These are phyloP conservation scores for Tinea semifulvella DNA, from an alignment of 2,888 invertebrate species.

Conservation along the genomic window DNA sequence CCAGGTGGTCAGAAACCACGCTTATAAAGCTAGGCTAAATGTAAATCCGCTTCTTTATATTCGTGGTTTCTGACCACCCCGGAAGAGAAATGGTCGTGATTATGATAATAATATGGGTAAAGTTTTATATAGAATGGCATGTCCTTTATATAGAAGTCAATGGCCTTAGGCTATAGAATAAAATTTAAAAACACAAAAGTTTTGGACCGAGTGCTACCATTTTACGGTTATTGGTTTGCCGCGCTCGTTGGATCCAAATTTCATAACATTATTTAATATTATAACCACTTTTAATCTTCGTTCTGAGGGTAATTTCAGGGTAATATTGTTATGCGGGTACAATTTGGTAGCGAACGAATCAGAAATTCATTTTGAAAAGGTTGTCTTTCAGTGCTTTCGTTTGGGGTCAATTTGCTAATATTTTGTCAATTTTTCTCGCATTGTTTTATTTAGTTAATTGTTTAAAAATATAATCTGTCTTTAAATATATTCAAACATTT, in stretches of 20 bases:
- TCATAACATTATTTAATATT: constrained; percentile 13
- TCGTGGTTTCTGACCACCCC: too few species aligned
- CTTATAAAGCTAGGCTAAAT: too few species aligned
- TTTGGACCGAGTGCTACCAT: not conserved
- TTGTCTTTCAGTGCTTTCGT: constrained; percentile 2
- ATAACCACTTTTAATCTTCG: constrained; percentile 24
- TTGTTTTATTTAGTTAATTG: too few species aligned
- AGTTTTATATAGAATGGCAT: too few species aligned
- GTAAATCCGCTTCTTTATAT: too few species aligned
- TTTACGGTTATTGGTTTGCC: constrained; percentile 13
- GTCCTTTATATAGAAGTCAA: too few species aligned
- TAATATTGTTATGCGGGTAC: constrained; percentile 15
- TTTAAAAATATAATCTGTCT: too few species aligned
- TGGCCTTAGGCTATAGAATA: not conserved
- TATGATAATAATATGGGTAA: too few species aligned
- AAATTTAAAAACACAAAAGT: constrained; percentile 13
- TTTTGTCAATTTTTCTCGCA: not conserved
- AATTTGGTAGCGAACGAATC: constrained; percentile 10
- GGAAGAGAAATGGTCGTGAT: too few species aligned
- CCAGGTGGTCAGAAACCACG: too few species aligned
- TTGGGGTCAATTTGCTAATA: not conserved
- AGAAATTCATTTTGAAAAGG: not conserved
- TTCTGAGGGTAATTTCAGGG: constrained; percentile 13
- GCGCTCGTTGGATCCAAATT: constrained; percentile 11
- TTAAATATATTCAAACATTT: too few species aligned